Evolutionary conservation across 2,888 invertebrate genomes (phyloP).

Genomic region (Coelinius sp.): DNA sequence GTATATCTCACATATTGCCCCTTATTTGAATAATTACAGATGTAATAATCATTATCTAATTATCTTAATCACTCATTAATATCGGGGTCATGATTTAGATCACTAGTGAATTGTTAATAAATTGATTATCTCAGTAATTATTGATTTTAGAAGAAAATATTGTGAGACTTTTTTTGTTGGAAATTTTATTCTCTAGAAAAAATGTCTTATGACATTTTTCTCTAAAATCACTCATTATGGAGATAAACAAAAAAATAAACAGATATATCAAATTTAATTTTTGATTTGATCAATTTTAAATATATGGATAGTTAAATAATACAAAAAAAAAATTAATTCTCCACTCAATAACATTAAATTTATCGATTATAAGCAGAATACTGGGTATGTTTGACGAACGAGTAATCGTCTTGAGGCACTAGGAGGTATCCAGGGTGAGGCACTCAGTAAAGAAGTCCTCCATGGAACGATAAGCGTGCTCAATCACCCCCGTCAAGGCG

Average conservation of each 20-base stretch:
- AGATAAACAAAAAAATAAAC: not conserved
- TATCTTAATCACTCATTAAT: not conserved
- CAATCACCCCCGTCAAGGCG: slow-evolving; percentile 85
- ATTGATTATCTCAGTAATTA: too few species aligned
- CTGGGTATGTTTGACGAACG: slow-evolving; percentile 61
- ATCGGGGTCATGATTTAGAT: not conserved
- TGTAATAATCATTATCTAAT: not conserved
- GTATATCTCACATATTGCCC: not conserved
- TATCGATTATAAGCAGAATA: slow-evolving; percentile 51
- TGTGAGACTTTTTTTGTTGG: too few species aligned
- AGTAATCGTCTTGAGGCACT: slow-evolving; percentile 68
- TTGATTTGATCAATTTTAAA: too few species aligned
- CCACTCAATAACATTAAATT: not conserved
- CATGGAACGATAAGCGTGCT: slow-evolving; percentile 94
- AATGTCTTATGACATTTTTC: too few species aligned
- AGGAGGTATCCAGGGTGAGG: slow-evolving; percentile 85
- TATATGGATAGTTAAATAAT: too few species aligned
- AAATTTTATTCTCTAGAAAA: too few species aligned
- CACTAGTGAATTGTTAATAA: not conserved
- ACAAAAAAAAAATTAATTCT: not conserved
- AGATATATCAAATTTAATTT: too few species aligned
- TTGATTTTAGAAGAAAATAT: too few species aligned
- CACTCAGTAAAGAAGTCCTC: slow-evolving; percentile 93
- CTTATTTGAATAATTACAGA: not conserved
- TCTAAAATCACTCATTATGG: not conserved